Evolutionary conservation across 2,113 vertebrate genomes (phyloP).

Genomic region (Vireo altiloquus): DNA sequence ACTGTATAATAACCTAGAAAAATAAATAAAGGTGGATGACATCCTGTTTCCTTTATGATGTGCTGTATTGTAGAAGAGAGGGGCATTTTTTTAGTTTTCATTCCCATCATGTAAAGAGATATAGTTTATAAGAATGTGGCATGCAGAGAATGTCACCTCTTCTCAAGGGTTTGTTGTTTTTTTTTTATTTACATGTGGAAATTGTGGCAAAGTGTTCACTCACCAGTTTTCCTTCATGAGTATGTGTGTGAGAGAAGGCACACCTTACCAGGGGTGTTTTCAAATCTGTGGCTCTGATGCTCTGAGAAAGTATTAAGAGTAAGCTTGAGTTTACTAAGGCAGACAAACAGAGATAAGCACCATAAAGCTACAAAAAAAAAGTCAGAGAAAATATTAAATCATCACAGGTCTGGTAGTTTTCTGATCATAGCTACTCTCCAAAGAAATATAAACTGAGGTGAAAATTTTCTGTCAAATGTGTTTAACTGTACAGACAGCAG

Average conservation of each 20-base stretch:
- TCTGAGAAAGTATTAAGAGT: not conserved
- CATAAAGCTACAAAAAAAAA: not conserved
- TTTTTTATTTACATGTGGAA: not conserved
- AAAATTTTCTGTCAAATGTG: not conserved
- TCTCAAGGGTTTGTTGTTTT: not conserved
- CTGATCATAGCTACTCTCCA: not conserved
- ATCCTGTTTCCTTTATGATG: slow-evolving; percentile 18
- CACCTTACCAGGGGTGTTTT: not conserved
- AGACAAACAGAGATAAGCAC: not conserved
- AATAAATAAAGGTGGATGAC: slow-evolving; percentile 5
- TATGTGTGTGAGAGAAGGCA: not conserved
- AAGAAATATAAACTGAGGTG: not conserved
- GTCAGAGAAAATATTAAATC: not conserved
- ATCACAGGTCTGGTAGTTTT: not conserved
- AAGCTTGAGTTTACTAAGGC: not conserved
- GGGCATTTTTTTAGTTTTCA: not conserved
- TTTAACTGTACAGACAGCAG: not conserved
- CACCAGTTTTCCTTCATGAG: not conserved
- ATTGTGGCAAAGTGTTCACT: no score
- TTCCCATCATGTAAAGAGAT: not conserved
- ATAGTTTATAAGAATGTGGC: not conserved
- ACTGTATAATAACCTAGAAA: not conserved
- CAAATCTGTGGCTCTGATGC: not conserved
- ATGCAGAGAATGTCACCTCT: not conserved
- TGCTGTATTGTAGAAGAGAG: not conserved